A percentile compares a stretch with the other conserved stretches of the same genome.
Conservation (phyloP, 2,113 vertebrate species). For the Macquaria australasica region DNA sequence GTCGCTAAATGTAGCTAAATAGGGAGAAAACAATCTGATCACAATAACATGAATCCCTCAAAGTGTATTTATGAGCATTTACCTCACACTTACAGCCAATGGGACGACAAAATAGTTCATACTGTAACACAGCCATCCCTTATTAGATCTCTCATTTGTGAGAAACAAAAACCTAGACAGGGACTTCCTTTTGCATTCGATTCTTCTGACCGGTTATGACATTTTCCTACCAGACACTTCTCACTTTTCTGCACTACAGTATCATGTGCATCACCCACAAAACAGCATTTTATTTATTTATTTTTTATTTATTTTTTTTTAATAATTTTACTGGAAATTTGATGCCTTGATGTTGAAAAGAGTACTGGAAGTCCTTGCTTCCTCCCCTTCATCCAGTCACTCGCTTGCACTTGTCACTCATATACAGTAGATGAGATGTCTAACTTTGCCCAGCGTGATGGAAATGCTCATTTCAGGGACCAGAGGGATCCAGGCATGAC, state of each 20-base stretch:
- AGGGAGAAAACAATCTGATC: neutral
- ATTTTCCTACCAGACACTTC: neutral
- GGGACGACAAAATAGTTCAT: neutral
- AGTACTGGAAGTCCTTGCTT: constrained; percentile 16
- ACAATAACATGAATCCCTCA: neutral
- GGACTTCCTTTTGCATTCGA: neutral
- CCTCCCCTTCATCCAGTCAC: constrained; percentile 11
- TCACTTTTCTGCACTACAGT: neutral
- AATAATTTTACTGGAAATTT: neutral
- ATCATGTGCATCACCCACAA: no score
- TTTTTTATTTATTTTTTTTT: no score
- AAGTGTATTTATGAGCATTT: neutral
- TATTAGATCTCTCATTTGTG: neutral
- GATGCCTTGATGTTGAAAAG: neutral
- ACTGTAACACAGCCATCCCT: neutral
- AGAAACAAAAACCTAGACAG: constrained; percentile 14
- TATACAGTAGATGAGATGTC: neutral
- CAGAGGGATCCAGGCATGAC: neutral
- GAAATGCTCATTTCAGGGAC: constrained; percentile 14
- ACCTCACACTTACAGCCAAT: neutral
- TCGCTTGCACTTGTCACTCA: constrained; percentile 11
- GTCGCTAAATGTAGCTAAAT: no score
- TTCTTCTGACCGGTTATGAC: neutral
- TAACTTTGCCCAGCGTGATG: neutral
- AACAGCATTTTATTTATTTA: neutral